Conservation (phyloP, 2,888 invertebrate species). For the Ryuthela nishihirai region DNA sequence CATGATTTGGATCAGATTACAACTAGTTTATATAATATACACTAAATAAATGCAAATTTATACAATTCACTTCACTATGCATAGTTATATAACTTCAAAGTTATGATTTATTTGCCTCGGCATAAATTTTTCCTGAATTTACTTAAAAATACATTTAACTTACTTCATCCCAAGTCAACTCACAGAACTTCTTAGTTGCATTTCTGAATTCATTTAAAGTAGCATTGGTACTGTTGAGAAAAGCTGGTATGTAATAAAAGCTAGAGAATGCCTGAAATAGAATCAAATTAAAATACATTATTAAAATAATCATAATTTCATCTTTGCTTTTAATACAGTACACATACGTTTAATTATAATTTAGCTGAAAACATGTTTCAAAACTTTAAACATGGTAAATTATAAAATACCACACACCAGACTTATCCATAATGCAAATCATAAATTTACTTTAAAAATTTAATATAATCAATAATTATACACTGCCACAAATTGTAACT, state of each 20-base stretch:
- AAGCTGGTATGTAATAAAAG: slow-evolving; percentile 50
- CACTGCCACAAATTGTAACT: background rate
- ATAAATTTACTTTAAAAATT: no score
- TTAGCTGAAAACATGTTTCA: background rate
- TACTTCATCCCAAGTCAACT: slow-evolving; percentile 14
- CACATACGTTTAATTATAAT: background rate
- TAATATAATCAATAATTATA: background rate
- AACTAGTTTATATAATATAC: no score
- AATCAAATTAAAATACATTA: no score
- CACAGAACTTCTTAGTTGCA: slow-evolving; percentile 40
- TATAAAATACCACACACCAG: no score
- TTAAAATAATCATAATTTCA: background rate
- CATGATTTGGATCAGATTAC: no score
- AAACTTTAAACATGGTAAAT: no score
- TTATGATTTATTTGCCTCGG: slow-evolving; percentile 1
- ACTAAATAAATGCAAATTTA: no score
- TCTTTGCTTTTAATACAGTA: background rate
- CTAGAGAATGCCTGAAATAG: slow-evolving; percentile 54
- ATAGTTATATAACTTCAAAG: no score
- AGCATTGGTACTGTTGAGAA: slow-evolving; percentile 48
- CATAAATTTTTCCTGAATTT: background rate
- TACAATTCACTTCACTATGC: no score
- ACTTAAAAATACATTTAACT: slow-evolving; percentile 7
- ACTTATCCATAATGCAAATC: no score
- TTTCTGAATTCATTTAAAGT: slow-evolving; percentile 44